phyloP scores from a whole-genome alignment of 2,888 invertebrate genomes.

The Limulus polyphemus region DNA sequence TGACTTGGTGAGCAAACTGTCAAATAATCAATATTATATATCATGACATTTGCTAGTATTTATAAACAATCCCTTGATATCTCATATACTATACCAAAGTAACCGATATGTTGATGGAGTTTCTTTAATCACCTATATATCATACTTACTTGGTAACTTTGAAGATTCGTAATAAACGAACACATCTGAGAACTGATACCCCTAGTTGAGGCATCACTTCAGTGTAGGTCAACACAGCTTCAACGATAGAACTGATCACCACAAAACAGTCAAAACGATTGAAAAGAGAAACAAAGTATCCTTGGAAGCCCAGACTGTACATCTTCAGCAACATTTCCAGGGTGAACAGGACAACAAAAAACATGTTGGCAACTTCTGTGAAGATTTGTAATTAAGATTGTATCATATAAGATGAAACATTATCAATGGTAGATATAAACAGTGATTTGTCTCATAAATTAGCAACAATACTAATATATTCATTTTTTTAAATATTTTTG shows the following conservation, averaged over 20 bases:
- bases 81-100: too few relatives aligned
- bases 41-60: too few relatives aligned
- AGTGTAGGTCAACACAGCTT: conserved; percentile 80
- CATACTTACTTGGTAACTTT: conserved; percentile 94
- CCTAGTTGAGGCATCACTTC: conserved; percentile 94
- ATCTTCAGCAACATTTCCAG: conserved; percentile 99
- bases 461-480: too few relatives aligned
- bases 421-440: too few relatives aligned
- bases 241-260: conserved; percentile 93
- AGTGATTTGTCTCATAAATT: too few relatives aligned
- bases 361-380: conserved; percentile 85
- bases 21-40: too few relatives aligned
- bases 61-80: too few relatives aligned
- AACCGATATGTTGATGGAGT: too few relatives aligned
- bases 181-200: conserved; percentile 94
- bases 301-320: conserved; percentile 98
- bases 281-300: conserved; percentile 97
- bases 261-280: conserved; percentile 99
- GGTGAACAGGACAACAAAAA: conserved; percentile 95
- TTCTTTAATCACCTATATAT: background rate
- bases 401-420: too few relatives aligned
- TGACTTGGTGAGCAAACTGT: too few relatives aligned
- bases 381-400: conserved; percentile 25
- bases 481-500: too few relatives aligned
- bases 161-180: conserved; percentile 89